Percentiles rank a stretch among this genome's conserved stretches.
These are phyloP conservation scores for Nemoura dubitans DNA, from an alignment of 2,888 invertebrate genomes.

Conservation along the genomic window DNA sequence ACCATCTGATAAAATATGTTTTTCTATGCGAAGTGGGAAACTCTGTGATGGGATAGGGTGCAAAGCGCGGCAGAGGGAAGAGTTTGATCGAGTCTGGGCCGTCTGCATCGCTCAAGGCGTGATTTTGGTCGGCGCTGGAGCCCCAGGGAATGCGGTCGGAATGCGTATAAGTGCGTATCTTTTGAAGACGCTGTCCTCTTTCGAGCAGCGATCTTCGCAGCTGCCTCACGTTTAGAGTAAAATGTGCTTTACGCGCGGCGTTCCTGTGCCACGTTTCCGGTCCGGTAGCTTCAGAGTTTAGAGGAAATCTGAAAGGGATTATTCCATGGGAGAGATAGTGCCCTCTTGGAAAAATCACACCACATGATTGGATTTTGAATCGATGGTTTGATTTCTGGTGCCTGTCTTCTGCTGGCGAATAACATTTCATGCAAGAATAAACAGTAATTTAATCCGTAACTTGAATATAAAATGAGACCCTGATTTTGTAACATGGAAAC, in stretches of 20 bases:
- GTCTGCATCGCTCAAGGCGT: background rate
- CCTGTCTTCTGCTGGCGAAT: background rate
- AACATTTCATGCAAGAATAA: background rate
- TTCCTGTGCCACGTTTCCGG: background rate
- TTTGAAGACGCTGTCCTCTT: background rate
- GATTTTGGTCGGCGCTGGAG: background rate
- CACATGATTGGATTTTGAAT: background rate
- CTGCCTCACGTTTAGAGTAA: no score
- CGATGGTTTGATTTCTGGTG: background rate
- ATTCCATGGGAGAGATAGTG: background rate
- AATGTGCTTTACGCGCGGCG: background rate
- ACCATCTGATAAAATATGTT: background rate
- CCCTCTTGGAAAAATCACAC: background rate
- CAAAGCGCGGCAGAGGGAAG: no score
- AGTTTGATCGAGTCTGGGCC: background rate
- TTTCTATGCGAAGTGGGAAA: background rate
- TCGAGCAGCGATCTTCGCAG: background rate
- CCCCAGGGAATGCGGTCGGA: background rate
- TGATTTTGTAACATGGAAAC: no score
- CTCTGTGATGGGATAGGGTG: no score
- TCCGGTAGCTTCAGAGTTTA: background rate
- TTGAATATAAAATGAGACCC: no score
- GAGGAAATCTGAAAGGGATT: background rate
- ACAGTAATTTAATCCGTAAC: background rate
- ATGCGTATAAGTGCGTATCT: constrained; percentile 5